Evolutionary conservation across 2,113 vertebrate species (phyloP).

Genomic region (Cinclus cinclus): DNA sequence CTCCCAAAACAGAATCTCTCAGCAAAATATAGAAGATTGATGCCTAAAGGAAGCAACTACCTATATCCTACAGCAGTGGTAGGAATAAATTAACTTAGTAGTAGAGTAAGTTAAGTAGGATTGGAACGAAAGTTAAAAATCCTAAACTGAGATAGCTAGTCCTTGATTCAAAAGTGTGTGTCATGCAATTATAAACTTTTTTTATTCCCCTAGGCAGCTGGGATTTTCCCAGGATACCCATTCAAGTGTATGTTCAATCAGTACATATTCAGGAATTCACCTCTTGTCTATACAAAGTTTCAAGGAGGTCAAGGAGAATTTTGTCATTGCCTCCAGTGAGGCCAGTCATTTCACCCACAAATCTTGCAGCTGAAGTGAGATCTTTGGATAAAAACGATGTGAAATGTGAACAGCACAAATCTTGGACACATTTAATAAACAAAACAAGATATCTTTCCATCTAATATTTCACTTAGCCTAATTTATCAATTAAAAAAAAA

Average conservation of each 20-base stretch:
- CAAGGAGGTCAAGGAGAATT: slow-evolving; percentile 67
- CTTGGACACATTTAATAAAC: not conserved
- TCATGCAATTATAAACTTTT: slow-evolving; percentile 60
- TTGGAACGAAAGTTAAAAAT: slow-evolving; percentile 37
- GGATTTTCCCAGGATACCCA: slow-evolving; percentile 66
- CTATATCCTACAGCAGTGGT: not conserved
- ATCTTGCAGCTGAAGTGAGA: slow-evolving; percentile 17
- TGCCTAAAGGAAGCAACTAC: not conserved
- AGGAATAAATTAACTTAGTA: slow-evolving; percentile 3
- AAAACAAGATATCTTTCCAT: not conserved
- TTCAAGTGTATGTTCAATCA: slow-evolving; percentile 66
- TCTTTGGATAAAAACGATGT: slow-evolving; percentile 27
- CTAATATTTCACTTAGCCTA: not conserved
- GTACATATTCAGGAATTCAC: slow-evolving; percentile 66
- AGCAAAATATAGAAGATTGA: not conserved
- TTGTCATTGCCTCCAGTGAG: slow-evolving; percentile 53
- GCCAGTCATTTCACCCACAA: slow-evolving; percentile 51
- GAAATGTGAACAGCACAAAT: slow-evolving; percentile 17
- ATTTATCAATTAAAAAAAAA: not conserved
- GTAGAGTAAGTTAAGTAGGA: slow-evolving; percentile 18
- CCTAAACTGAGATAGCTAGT: not conserved
- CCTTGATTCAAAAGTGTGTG: slow-evolving; percentile 51
- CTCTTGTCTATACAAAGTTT: slow-evolving; percentile 66
- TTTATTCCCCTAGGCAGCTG: slow-evolving; percentile 52
- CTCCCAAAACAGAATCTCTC: not conserved